phyloP scores from a whole-genome alignment of 1,140 invertebrate genomes.

The Drosophila novamexicana region DNA sequence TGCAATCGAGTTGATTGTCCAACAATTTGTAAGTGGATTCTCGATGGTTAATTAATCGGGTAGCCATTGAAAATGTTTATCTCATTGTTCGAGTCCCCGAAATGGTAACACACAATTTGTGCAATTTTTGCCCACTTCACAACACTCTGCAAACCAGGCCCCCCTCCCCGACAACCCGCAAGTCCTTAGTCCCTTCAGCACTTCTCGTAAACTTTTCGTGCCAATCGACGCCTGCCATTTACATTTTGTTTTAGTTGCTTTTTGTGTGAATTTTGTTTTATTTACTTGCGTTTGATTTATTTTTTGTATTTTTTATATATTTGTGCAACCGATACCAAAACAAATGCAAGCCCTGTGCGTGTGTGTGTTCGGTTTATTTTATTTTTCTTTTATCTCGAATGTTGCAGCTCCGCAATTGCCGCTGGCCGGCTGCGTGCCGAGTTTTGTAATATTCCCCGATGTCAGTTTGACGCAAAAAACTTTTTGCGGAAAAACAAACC shows the following conservation, averaged over 20 bases:
- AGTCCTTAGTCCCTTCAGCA: too few relatives aligned
- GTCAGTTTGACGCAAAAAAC: constrained; percentile 72
- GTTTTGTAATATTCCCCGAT: constrained; percentile 78
- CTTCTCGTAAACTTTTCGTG: constrained; percentile 34
- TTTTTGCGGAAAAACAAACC: constrained; percentile 30
- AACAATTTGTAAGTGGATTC: constrained; percentile 49
- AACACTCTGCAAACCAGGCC: too few relatives aligned
- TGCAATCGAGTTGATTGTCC: constrained; percentile 41
- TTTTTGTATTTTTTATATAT: constrained; percentile 16
- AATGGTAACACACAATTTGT: constrained; percentile 3
- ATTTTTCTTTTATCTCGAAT: constrained; percentile 40
- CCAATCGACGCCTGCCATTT: constrained; percentile 38
- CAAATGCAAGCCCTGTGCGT: constrained; percentile 59
- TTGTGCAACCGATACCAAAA: constrained; percentile 70
- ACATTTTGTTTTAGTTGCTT: constrained; percentile 29
- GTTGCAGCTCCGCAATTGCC: constrained; percentile 29
- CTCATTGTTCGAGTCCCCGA: constrained; percentile 13
- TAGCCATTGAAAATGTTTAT: constrained; percentile 43
- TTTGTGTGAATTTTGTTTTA: constrained; percentile 41
- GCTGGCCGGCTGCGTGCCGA: constrained; percentile 52
- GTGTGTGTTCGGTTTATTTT: constrained; percentile 11
- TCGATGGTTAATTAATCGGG: constrained; percentile 50
- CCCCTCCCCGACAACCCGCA: not conserved
- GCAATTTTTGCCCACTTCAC: not conserved
- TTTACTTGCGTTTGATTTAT: constrained; percentile 13